Evolutionary conservation across 2,888 invertebrate species (phyloP), one percentile per base, ranked within the genome.

Genomic region (Tridacna crocea): DNA sequence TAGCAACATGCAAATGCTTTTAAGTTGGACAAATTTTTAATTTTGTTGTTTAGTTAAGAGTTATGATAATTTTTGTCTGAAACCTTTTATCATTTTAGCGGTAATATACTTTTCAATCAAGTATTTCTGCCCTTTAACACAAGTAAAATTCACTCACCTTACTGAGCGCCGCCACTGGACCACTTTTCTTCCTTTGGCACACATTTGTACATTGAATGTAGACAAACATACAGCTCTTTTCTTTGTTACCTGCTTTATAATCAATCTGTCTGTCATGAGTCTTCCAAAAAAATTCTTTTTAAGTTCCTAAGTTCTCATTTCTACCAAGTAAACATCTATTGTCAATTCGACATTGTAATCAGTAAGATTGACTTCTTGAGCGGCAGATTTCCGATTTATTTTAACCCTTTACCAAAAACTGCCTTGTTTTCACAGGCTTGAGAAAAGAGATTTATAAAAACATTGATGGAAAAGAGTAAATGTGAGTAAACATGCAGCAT

Each of bases 151-250:
- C 36, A 36, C 70, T 70, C 27, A 70, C 70, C 70, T 51, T 70
- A 24, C 46, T 17, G 48, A 48, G 1, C 51, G 46, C 22, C 46
- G 27, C 70, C 70, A 70, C 24, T 19, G n/a, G 0, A 70, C 70
- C 22, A 51, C 51, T n/a, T 51, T 47, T 24, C 55, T 13, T 26
- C 70, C 70, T 70, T 24, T 70, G 8, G 70, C 46, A 26, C 51
- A 46, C 70, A 70, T 70, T 4, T 70, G 70, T 22, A 70, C 55
- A 70, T 70, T 70, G n/a, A 70, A 51, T 22, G 70, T 70, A 51
- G 70, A 51, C 27, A 70, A 19, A 51, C 24, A 70, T 15, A 70
- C 70, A 51, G 51, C 22, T 36, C 46, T 70, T 51, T 51, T 70
- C 70, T 70, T 70, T 70, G 19, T 48, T 17, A 70, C 22, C 46